These are phyloP conservation scores for Carollia perspicillata DNA, from an alignment of 2,113 vertebrate genomes.

Conservation along the genomic window DNA sequence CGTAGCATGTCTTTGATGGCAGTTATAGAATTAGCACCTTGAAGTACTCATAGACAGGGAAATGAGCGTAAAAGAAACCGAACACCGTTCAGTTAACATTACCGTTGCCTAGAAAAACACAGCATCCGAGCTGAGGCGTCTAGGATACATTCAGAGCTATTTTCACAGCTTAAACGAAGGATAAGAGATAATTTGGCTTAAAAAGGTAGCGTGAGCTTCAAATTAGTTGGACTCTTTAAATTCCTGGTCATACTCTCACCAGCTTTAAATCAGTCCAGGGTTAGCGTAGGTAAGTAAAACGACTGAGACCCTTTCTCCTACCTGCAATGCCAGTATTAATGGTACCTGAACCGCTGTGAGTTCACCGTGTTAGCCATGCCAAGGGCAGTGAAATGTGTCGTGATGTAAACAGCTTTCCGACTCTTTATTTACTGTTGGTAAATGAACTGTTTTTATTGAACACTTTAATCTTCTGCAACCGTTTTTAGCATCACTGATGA, in stretches of 20 bases:
- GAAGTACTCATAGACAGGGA: not conserved
- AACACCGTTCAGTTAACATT: not conserved
- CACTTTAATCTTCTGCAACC: not conserved
- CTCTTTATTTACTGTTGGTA: not conserved
- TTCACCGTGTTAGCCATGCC: fast-evolving
- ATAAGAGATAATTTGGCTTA: not conserved
- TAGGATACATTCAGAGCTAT: not conserved
- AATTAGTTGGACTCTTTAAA: not conserved
- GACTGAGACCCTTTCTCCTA: not conserved
- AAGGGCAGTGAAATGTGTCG: not conserved
- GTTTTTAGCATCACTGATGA: not conserved
- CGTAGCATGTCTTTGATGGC: not conserved
- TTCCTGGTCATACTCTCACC: not conserved
- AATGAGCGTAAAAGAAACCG: not conserved
- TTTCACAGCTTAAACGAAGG: not conserved
- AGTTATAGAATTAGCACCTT: not conserved
- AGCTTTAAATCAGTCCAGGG: not conserved
- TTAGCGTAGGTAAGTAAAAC: not conserved
- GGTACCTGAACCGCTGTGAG: not conserved
- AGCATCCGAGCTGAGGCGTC: not conserved
- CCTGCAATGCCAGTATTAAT: not conserved
- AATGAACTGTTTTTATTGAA: constrained; percentile 6
- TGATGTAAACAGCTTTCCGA: not conserved
- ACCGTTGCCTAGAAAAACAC: not conserved
- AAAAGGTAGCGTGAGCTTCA: not conserved